These are phyloP conservation scores for Hemistola chrysoprasaria DNA, from an alignment of 2,888 invertebrate species.

Conservation along the genomic window DNA sequence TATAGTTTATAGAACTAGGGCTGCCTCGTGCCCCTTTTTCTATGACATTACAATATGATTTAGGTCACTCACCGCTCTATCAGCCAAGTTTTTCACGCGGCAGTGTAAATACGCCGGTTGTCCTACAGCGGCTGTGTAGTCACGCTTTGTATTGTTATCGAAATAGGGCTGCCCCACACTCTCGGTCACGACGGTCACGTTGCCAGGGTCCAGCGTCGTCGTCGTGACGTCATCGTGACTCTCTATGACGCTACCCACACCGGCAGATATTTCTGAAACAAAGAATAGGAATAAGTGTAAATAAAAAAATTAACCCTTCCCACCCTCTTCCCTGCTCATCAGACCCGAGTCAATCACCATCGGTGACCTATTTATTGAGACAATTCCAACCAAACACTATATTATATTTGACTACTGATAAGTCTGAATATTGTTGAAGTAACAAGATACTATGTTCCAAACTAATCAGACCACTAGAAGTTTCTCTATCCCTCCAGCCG, in stretches of 20 bases:
- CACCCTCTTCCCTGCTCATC: too few species aligned
- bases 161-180: slow-evolving; percentile 92
- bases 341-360: too few species aligned
- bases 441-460: too few species aligned
- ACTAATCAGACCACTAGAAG: too few species aligned
- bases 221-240: slow-evolving; percentile 38
- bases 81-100: slow-evolving; percentile 91
- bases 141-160: slow-evolving; percentile 90
- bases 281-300: too few species aligned
- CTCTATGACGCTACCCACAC: slow-evolving; percentile 47
- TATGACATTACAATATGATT: too few species aligned
- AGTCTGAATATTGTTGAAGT: too few species aligned
- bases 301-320: too few species aligned
- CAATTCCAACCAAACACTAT: too few species aligned
- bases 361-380: too few species aligned
- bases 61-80: slow-evolving; percentile 89
- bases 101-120: slow-evolving; percentile 93
- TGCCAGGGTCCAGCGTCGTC: slow-evolving; percentile 42
- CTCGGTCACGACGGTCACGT: slow-evolving; percentile 67
- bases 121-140: slow-evolving; percentile 92
- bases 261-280: slow-evolving; percentile 58
- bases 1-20: background rate
- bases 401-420: too few species aligned
- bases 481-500: too few species aligned
- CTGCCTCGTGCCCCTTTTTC: background rate